Evolutionary conservation across 2,113 vertebrate genomes (phyloP), one percentile per base, ranked within the genome.

Genomic region (Tauraco erythrolophus): DNA sequence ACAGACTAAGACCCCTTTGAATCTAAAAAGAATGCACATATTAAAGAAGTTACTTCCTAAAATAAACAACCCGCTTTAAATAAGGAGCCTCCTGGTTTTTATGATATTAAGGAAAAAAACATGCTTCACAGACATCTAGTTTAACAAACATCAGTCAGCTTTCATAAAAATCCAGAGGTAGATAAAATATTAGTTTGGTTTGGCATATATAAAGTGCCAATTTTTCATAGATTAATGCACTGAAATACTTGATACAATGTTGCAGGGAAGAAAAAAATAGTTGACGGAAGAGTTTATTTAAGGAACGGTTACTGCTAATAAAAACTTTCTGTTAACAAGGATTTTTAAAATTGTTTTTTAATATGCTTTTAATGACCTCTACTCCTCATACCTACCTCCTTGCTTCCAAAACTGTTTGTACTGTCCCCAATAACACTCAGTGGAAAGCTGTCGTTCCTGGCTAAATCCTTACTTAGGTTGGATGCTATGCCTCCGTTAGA

Each of bases 391-490:
- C 97, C 96, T 98, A 97, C 98, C 98, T 85, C 90, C 97, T 92
- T 62, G 98, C 96, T 98, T 97, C 97, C 95, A 96, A 98, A 98
- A 97, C 95, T 98, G 97, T 98, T 98, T 98, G 98, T 97, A 96
- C 97, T 98, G 98, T 98, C 97, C 98, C 98, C 96, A 98, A 97
- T 98, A 98, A 98, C 98, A 98, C 98, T 98, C 98, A 96, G 98
- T 77, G 97, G 98, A 98, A 98, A 99, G 98, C 99, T 99, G 99
- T 99, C 99, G 98, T 97, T 98, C 98, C 98, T 98, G 98, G 98
- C 98, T 99, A 99, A 99, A 98, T 98, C 98, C 98, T 98, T 97
- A 89, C 98, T 98, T 98, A 97, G 98, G 98, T 98, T 98, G 98
- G 98, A 98, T 98, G 98, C 98, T 97, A 96, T 98, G 98, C 98